Percentiles rank a stretch among this genome's conserved stretches.
These are phyloP conservation scores for Olivierus martensii DNA, from an alignment of 1,140 invertebrate species.

Conservation along the genomic window DNA sequence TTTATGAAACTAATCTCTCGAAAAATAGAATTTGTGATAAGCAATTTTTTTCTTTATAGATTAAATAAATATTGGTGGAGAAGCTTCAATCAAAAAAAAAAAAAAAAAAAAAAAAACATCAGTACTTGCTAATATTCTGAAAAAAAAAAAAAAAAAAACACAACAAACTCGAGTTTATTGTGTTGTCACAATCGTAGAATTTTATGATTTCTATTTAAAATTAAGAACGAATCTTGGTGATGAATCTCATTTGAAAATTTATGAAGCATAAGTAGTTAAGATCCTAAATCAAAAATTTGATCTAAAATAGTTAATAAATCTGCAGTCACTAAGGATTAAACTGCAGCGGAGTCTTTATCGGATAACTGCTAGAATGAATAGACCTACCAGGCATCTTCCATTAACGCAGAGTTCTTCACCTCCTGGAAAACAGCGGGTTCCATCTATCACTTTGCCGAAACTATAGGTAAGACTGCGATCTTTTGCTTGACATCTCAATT, in stretches of 20 bases:
- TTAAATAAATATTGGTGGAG: too few relatives aligned
- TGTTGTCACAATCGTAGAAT: too few relatives aligned
- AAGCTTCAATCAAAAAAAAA: too few relatives aligned
- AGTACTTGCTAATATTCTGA: too few relatives aligned
- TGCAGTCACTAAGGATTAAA: background rate
- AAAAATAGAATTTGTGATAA: too few relatives aligned
- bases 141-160: too few relatives aligned
- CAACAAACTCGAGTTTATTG: too few relatives aligned
- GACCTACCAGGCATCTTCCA: slow-evolving; percentile 32
- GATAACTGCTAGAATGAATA: background rate
- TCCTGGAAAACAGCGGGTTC: slow-evolving; percentile 33
- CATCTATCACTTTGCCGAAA: slow-evolving; percentile 31
- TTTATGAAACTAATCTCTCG: too few relatives aligned
- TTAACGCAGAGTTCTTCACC: slow-evolving; percentile 29
- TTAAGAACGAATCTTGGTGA: too few relatives aligned
- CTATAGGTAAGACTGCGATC: slow-evolving; percentile 14
- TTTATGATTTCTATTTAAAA: too few relatives aligned
- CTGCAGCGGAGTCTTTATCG: background rate
- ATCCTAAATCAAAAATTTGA: background rate
- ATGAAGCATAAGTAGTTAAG: background rate
- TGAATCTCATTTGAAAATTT: background rate
- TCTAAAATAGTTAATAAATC: background rate
- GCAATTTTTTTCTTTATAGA: too few relatives aligned
- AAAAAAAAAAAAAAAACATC: background rate
- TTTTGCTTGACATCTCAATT: slow-evolving; percentile 18